Evolutionary conservation across 2,888 invertebrate genomes (phyloP).

Genomic region (Calliphora vomitoria): DNA sequence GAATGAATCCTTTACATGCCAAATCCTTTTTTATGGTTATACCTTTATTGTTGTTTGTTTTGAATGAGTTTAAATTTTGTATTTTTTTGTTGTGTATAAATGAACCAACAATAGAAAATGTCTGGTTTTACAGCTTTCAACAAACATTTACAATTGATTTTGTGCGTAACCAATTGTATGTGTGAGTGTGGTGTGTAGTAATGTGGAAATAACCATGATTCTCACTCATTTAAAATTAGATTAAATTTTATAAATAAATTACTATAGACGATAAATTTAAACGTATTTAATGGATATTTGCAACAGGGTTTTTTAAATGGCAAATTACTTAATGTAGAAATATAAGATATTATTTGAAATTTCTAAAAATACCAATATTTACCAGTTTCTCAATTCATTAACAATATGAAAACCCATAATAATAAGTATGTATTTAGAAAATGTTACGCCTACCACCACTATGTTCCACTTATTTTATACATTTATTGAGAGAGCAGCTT

Average conservation of each 20-base stretch:
- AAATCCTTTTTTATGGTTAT: conserved; percentile 51
- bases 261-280: conserved; percentile 30
- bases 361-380: no score
- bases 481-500: no score
- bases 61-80: conserved; percentile 23
- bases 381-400: no score
- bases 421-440: no score
- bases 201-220: conserved; percentile 41
- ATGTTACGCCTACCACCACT: no score
- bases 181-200: conserved; percentile 1
- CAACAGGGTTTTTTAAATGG: background rate
- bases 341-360: no score
- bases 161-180: conserved; percentile 26
- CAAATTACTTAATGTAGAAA: background rate
- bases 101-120: conserved; percentile 38
- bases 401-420: no score
- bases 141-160: conserved; percentile 55
- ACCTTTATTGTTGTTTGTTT: conserved; percentile 40
- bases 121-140: conserved; percentile 45
- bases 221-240: conserved; percentile 55
- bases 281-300: conserved; percentile 7
- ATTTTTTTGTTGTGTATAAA: conserved; percentile 3
- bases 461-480: no score
- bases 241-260: conserved; percentile 54
- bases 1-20: conserved; percentile 12